Conservation (phyloP, 2,797 vertebrate species). For the Ctenosaura bakeri region DNA sequence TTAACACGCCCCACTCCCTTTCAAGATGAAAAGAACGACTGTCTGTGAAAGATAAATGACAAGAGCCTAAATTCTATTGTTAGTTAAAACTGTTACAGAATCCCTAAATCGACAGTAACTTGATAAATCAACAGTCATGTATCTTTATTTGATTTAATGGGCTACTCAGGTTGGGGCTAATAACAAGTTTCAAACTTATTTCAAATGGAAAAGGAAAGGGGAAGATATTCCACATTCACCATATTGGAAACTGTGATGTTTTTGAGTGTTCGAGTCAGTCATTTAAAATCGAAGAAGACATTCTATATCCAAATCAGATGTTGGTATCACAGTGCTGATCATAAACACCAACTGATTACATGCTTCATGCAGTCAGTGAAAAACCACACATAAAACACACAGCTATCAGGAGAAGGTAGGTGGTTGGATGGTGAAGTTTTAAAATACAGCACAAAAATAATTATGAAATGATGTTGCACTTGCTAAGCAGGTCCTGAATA, state of each 20-base stretch:
- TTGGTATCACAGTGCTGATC: constrained; percentile 6
- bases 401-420: constrained; percentile 1
- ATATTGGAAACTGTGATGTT: not conserved
- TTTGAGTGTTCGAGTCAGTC: not conserved
- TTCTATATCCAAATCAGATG: not conserved
- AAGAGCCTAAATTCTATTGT: not conserved
- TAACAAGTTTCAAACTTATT: not conserved
- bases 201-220: not conserved
- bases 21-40: not conserved
- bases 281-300: constrained; percentile 16
- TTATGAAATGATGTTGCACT: constrained; percentile 20
- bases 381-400: not conserved
- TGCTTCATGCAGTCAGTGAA: constrained; percentile 32
- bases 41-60: not conserved
- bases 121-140: too few species aligned
- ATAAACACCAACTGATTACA: constrained; percentile 24
- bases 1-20: not conserved
- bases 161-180: not conserved
- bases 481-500: constrained; percentile 23
- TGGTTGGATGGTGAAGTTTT: not conserved
- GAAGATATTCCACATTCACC: not conserved
- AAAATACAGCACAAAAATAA: constrained; percentile 18
- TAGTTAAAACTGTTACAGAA: too few species aligned
- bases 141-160: not conserved
- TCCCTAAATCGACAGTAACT: too few species aligned